These are phyloP conservation scores for Smutsia temminckii DNA, from an alignment of 2,797 vertebrate species.

Conservation along the genomic window DNA sequence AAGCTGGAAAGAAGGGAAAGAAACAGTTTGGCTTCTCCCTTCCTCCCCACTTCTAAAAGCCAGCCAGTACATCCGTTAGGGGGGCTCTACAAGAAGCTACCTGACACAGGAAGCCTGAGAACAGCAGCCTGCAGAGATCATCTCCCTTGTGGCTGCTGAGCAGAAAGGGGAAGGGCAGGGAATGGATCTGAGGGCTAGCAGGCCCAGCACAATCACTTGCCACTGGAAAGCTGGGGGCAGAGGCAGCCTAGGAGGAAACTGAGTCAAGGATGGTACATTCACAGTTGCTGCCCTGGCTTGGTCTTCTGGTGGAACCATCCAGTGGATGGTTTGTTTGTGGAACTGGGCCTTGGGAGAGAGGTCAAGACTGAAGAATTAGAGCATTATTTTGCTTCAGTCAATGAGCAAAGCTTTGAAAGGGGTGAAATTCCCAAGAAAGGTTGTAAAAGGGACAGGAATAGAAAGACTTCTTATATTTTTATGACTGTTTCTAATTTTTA, in stretches of 20 bases:
- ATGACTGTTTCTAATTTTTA: neutral
- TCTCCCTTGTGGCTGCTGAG: neutral
- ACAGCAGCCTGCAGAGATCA: neutral
- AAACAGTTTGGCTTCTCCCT: neutral
- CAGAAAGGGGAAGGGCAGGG: neutral
- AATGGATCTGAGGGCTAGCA: neutral
- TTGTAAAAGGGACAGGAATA: neutral
- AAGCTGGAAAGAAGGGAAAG: neutral
- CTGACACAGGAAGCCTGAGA: neutral
- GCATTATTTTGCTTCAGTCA: neutral
- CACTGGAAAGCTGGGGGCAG: neutral
- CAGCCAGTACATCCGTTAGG: neutral
- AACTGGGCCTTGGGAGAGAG: neutral
- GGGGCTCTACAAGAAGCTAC: neutral
- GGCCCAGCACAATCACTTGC: neutral
- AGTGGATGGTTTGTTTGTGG: neutral
- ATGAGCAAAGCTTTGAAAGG: neutral
- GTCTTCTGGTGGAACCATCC: neutral
- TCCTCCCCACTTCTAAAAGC: neutral
- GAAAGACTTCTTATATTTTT: neutral
- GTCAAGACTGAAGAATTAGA: neutral
- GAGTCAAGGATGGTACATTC: neutral
- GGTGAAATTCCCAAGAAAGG: neutral
- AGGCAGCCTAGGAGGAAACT: neutral
- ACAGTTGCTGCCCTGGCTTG: neutral